A percentile compares a stretch with the other conserved stretches of the same genome.
Evolutionary conservation across 2,888 invertebrate species (phyloP).

Genomic region (Linyphia triangularis): DNA sequence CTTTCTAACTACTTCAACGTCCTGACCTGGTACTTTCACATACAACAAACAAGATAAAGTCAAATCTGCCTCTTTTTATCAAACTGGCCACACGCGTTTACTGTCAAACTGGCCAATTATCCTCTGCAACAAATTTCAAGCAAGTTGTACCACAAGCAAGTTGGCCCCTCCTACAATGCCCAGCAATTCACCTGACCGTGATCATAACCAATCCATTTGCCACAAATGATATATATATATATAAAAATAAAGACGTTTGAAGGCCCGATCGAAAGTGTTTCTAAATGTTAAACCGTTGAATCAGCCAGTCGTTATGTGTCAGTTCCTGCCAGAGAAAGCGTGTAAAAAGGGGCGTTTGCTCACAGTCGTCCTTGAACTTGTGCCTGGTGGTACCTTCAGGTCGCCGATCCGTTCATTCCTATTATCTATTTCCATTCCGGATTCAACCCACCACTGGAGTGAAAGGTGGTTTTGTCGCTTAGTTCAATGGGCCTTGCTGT

Average conservation of each 20-base stretch:
- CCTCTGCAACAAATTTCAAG: no score
- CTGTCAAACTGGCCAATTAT: no score
- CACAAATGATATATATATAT: no score
- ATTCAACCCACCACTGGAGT: conserved; percentile 3
- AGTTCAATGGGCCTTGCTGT: not conserved
- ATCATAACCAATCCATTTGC: not conserved
- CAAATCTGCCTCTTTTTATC: no score
- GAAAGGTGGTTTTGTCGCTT: no score
- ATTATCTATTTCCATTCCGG: not conserved
- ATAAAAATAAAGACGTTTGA: not conserved
- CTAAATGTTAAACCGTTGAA: not conserved
- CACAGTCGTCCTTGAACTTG: not conserved
- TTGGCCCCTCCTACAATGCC: no score
- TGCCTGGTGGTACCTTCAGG: not conserved
- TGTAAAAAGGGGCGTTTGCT: not conserved
- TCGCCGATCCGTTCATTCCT: not conserved
- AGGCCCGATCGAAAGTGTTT: not conserved
- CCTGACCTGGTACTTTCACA: no score
- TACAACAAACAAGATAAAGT: no score
- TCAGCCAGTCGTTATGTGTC: not conserved
- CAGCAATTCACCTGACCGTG: no score
- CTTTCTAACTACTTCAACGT: no score
- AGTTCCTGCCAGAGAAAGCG: not conserved
- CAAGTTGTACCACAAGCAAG: no score
- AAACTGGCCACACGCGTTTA: no score